Conservation (phyloP, 2,113 vertebrate species). For the Neogale vison region DNA sequence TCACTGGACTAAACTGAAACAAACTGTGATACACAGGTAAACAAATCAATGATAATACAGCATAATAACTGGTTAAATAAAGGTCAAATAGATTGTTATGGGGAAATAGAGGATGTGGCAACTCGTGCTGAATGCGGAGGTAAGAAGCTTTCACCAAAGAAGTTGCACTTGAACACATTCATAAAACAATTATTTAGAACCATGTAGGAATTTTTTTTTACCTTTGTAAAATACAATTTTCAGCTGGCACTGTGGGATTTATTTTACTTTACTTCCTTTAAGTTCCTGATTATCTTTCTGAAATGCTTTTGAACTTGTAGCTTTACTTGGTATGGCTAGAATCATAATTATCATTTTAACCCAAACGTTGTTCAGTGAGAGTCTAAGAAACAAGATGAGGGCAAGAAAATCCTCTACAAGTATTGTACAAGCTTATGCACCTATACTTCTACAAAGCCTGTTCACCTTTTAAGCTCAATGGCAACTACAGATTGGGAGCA, state of each 20-base stretch:
- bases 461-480: not conserved
- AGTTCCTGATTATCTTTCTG: slow-evolving; percentile 1
- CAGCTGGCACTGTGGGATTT: not conserved
- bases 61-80: not conserved
- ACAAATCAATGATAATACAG: not conserved
- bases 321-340: not conserved
- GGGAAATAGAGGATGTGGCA: not conserved
- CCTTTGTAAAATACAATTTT: not conserved
- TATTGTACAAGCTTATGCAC: not conserved
- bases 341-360: slow-evolving; percentile 21
- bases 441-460: not conserved
- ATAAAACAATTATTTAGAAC: slow-evolving; percentile 39
- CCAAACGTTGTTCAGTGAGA: not conserved
- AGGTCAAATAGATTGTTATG: not conserved
- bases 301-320: not conserved
- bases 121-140: not conserved
- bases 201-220: not conserved
- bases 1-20: slow-evolving; percentile 16
- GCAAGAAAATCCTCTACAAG: not conserved
- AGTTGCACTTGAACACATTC: not conserved
- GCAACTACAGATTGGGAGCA: not conserved
- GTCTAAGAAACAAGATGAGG: not conserved
- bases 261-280: not conserved
- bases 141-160: not conserved
- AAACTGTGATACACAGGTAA: not conserved